Evolutionary conservation across 2,797 vertebrate genomes (phyloP).

Genomic region (Lophotriccus pileatus): DNA sequence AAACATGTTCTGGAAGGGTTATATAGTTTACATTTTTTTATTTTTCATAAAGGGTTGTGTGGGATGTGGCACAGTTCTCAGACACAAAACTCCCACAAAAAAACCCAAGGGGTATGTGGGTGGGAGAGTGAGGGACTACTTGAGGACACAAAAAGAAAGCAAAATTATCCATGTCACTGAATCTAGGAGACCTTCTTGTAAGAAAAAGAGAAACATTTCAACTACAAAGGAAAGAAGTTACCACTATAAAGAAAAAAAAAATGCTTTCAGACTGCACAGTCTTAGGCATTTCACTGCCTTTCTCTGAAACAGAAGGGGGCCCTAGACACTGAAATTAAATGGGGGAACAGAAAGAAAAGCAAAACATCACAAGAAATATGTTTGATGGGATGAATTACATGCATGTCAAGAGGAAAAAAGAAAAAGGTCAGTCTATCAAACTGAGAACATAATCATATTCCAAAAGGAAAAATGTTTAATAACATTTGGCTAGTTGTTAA

Average conservation of each 20-base stretch:
- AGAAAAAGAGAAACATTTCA: not conserved
- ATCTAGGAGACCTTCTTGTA: not conserved
- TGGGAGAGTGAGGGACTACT: not conserved
- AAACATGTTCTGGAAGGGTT: constrained; percentile 61
- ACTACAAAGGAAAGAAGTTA: not conserved
- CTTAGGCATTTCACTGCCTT: not conserved
- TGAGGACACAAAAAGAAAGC: not conserved
- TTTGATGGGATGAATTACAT: constrained; percentile 1
- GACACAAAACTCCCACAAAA: constrained; percentile 4
- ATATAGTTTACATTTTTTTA: constrained; percentile 63
- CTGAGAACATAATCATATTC: constrained; percentile 14
- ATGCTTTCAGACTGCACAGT: not conserved
- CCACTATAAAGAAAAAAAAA: not conserved
- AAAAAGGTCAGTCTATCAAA: constrained; percentile 6
- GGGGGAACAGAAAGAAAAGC: not conserved
- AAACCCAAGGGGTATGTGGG: not conserved
- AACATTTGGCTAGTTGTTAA: not conserved
- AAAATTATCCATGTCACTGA: constrained; percentile 25
- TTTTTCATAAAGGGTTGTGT: constrained; percentile 49
- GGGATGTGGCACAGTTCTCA: constrained; percentile 26
- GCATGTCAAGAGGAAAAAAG: not conserved
- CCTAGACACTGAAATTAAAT: constrained; percentile 14
- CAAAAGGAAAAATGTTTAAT: constrained; percentile 17
- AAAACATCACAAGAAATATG: not conserved
- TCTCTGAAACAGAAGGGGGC: constrained; percentile 11